Conservation (phyloP, 2,888 invertebrate genomes). For the Tetragonula carbonaria region DNA sequence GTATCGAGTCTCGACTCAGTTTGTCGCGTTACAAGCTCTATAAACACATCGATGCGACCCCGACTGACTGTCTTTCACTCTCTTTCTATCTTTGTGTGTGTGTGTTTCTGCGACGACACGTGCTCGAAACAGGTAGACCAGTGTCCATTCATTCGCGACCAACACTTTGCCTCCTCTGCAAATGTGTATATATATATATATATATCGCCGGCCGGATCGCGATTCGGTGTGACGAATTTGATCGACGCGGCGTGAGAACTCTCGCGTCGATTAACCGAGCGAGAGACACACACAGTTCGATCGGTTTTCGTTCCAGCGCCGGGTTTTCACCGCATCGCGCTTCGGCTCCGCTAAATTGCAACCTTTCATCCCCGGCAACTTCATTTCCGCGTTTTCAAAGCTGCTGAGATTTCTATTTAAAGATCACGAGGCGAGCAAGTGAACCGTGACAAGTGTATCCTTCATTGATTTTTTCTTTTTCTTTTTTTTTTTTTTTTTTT, state of each 20-base stretch:
- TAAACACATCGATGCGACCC: constrained; percentile 12
- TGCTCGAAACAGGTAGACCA: constrained; percentile 28
- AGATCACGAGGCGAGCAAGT: background rate
- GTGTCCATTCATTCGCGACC: constrained; percentile 30
- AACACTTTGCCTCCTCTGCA: background rate
- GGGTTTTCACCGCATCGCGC: background rate
- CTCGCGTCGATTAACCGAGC: background rate
- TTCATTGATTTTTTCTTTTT: too few species aligned
- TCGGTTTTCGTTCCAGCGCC: background rate
- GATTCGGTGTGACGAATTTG: constrained; percentile 24
- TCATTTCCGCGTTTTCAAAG: background rate
- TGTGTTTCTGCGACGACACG: constrained; percentile 30
- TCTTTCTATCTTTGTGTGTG: too few species aligned
- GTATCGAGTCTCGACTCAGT: background rate
- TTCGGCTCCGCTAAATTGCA: background rate
- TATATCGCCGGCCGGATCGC: background rate
- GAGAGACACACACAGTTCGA: background rate
- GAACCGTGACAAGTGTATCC: too few species aligned
- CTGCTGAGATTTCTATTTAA: background rate
- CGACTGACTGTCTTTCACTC: too few species aligned
- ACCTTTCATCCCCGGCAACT: background rate
- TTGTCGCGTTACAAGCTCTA: background rate
- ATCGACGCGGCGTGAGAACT: background rate
- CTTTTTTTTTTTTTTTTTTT: too few species aligned
- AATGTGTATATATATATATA: constrained; percentile 11